These are phyloP conservation scores for Pleuronectes platessa DNA, from an alignment of 2,113 vertebrate species.

Conservation along the genomic window DNA sequence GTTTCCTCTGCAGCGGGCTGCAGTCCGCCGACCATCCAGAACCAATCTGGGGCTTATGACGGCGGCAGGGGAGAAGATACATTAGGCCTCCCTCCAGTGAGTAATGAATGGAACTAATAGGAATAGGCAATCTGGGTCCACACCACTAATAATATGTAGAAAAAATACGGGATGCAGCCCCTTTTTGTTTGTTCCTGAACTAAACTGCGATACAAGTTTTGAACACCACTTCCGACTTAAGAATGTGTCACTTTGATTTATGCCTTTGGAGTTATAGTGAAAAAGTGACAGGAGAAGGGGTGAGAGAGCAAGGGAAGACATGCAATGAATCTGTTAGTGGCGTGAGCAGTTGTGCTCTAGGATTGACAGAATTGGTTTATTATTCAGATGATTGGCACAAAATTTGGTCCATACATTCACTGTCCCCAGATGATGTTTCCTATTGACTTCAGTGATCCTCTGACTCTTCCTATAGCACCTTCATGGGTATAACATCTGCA, in stretches of 20 bases:
- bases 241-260: too few relatives aligned
- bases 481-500: too few relatives aligned
- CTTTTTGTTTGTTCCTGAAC: constrained; percentile 49
- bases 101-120: constrained; percentile 83
- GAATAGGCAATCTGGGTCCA: constrained; percentile 69
- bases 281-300: too few relatives aligned
- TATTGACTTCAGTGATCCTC: too few relatives aligned
- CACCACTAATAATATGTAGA: constrained; percentile 69
- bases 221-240: neutral
- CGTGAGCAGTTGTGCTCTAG: neutral
- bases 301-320: too few relatives aligned
- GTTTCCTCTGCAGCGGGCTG: constrained; percentile 69
- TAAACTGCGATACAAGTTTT: neutral
- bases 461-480: too few relatives aligned
- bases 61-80: constrained; percentile 76
- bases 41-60: constrained; percentile 81
- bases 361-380: neutral
- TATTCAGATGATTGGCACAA: too few relatives aligned
- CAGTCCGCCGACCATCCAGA: constrained; percentile 74
- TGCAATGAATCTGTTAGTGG: too few relatives aligned
- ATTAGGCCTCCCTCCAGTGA: constrained; percentile 75
- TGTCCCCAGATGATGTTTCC: too few relatives aligned
- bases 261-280: too few relatives aligned
- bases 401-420: too few relatives aligned
- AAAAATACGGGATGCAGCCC: constrained; percentile 49